A percentile compares a stretch with the other conserved stretches of the same genome.
phyloP scores from a whole-genome alignment of 2,888 invertebrate genomes.

The Pheosia tremula region DNA sequence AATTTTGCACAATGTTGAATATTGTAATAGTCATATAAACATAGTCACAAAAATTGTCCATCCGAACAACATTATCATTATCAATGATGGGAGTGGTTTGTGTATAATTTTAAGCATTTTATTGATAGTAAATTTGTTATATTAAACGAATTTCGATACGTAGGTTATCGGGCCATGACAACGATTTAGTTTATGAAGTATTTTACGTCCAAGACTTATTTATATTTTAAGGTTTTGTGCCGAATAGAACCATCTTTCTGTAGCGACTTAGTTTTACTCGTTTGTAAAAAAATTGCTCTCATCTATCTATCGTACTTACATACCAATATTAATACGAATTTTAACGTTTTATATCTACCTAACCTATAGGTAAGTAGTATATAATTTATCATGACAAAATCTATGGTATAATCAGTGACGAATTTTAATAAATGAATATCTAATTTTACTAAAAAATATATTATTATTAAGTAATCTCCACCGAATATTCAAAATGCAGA shows the following conservation, averaged over 20 bases:
- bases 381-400: slow-evolving; percentile 11
- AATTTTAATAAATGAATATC: neutral
- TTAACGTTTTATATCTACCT: slow-evolving; percentile 3
- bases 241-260: slow-evolving; percentile 41
- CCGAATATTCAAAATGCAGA: slow-evolving; percentile 79
- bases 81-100: slow-evolving; percentile 78
- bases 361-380: neutral
- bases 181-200: slow-evolving; percentile 69
- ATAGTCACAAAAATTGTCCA: slow-evolving; percentile 74
- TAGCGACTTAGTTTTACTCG: slow-evolving; percentile 34
- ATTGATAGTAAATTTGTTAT: slow-evolving; percentile 69
- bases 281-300: slow-evolving; percentile 22
- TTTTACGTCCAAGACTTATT: slow-evolving; percentile 76
- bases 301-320: slow-evolving; percentile 3
- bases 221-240: slow-evolving; percentile 61
- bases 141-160: slow-evolving; percentile 70
- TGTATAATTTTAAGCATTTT: slow-evolving; percentile 72
- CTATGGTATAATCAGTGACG: slow-evolving; percentile 4
- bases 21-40: slow-evolving; percentile 71
- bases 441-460: slow-evolving; percentile 23
- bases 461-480: slow-evolving; percentile 67
- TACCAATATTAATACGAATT: neutral
- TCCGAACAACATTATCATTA: slow-evolving; percentile 71
- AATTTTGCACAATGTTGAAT: slow-evolving; percentile 64
- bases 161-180: slow-evolving; percentile 82